These are phyloP conservation scores for Proisotoma minuta DNA, from an alignment of 2,888 invertebrate genomes.

Conservation along the genomic window DNA sequence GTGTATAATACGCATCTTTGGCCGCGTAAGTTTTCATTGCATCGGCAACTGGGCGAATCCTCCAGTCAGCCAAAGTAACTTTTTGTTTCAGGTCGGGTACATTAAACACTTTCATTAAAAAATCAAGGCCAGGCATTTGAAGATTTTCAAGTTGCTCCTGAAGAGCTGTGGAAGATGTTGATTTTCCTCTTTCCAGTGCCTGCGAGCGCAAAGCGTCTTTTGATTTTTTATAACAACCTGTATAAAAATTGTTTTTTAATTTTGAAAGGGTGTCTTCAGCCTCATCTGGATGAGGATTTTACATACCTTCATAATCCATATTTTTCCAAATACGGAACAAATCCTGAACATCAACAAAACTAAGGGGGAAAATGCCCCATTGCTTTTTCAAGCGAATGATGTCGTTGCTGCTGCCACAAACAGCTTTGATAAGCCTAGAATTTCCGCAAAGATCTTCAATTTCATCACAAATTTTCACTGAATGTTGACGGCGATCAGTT, in stretches of 20 bases:
- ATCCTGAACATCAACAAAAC: conserved; percentile 1
- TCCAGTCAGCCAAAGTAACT: background rate
- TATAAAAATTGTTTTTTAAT: no score
- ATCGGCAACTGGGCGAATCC: background rate
- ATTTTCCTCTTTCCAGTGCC: background rate
- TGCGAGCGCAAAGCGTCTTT: background rate
- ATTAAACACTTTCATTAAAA: background rate
- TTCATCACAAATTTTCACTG: background rate
- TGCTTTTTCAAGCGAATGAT: background rate
- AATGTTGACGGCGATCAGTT: background rate
- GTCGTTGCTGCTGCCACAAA: conserved; percentile 1
- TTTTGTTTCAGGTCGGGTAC: background rate
- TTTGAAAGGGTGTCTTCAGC: no score
- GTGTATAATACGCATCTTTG: background rate
- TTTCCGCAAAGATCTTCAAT: background rate
- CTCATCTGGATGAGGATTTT: no score
- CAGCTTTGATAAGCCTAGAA: background rate
- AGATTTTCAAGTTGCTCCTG: background rate
- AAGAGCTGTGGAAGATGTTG: background rate
- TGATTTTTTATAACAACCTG: no score
- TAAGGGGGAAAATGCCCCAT: background rate
- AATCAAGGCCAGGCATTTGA: background rate
- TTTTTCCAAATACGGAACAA: background rate
- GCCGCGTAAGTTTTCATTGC: background rate
- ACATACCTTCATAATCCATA: background rate